Evolutionary conservation across 2,888 invertebrate species (phyloP), one percentile per base, ranked within the genome.

Genomic region (Baccha elongata): DNA sequence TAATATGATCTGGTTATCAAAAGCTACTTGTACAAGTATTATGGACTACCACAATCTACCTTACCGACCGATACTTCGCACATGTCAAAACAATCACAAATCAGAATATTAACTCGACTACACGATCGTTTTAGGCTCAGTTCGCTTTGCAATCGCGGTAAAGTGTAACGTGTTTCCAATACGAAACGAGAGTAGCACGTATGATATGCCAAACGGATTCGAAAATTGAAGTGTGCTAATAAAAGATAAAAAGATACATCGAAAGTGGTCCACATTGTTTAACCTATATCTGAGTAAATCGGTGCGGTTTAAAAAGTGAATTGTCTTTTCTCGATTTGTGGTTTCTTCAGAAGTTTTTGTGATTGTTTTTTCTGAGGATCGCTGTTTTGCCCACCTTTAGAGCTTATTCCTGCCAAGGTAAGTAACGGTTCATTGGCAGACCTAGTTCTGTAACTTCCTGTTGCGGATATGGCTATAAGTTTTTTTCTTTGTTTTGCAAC

Each of bases 111-210:
- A 83, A 78, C 72, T 83, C 83, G 8, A 8, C 17, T 26, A 37
- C 78, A 23, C 50, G 72, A 68, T 62, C 65, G 42, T 23, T 67
- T 58, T 37, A 55, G 58, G 72, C 83, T 83, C 83, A 83, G 83
- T 83, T 68, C 42, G 68, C 62, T 55, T 83, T 37, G 62, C 53
- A 73, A 78, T 72, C 65, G 72, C 78, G 78, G 67, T 64, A 40
- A 40, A 44, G 65, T 64, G 50, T 48, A 76, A 76, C 71, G 81
- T 72, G 21, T 35, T 10, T 32, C 50, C 8, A 15, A 17, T 53
- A 52, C 65, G 72, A 42, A 26, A 60, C 64, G 35, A 46, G 19
- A 40, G 58, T 15, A 75, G 8, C 29, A 21, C 40, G 37, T 40
- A 40, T 26, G 15, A 19, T 50, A 68, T 68, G 72, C 53, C 62